Percentiles rank a stretch among this genome's conserved stretches.
Evolutionary conservation across 2,797 vertebrate species (phyloP).

Genomic region (Pelodytes ibericus): DNA sequence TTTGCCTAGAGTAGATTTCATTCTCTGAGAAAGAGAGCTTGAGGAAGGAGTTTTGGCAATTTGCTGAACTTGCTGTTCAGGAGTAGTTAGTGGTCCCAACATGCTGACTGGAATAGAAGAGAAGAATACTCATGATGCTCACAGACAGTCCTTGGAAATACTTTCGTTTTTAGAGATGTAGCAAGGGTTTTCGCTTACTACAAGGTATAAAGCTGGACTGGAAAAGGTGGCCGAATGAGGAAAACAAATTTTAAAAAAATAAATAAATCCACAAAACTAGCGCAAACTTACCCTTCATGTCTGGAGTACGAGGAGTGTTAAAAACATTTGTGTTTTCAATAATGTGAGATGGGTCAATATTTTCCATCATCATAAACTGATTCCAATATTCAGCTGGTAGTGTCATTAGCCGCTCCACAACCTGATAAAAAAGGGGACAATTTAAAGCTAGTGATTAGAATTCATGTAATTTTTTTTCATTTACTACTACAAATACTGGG

Average conservation of each 20-base stretch:
- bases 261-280: not conserved
- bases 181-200: no score
- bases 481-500: no score
- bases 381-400: slow-evolving; percentile 89
- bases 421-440: slow-evolving; percentile 68
- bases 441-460: not conserved
- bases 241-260: not conserved
- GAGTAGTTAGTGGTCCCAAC: slow-evolving; percentile 92
- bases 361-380: slow-evolving; percentile 85
- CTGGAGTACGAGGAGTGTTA: slow-evolving; percentile 87
- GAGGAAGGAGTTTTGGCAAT: slow-evolving; percentile 90
- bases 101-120: slow-evolving; percentile 79
- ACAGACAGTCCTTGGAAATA: no score
- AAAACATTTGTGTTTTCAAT: slow-evolving; percentile 89
- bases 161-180: no score
- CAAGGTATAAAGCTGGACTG: no score
- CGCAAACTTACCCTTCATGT: slow-evolving; percentile 78
- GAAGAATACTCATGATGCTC: no score
- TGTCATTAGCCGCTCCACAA: slow-evolving; percentile 85
- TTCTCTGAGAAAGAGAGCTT: slow-evolving; percentile 89
- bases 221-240: not conserved
- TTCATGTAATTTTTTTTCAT: not conserved
- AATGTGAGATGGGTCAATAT: slow-evolving; percentile 76
- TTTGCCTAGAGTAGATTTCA: slow-evolving; percentile 83
- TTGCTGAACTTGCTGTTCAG: slow-evolving; percentile 91